Percentiles rank a stretch among this genome's conserved stretches.
Conservation (phyloP, 2,113 vertebrate species). For the Peromyscus maniculatus region DNA sequence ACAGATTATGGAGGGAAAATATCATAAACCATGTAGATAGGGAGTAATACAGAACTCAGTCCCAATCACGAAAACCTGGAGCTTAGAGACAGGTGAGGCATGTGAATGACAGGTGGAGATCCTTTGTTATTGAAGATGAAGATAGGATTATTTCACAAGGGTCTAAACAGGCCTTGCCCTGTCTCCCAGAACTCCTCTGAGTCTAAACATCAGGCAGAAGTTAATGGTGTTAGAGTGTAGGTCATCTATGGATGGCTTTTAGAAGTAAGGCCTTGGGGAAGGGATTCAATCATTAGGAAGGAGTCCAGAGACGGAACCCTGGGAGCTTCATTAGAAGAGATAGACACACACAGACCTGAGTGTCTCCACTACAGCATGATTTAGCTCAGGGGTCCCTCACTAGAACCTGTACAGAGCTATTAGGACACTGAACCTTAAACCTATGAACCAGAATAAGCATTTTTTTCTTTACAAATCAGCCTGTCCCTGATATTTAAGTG, state of each 20-base stretch:
- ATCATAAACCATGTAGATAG: background rate
- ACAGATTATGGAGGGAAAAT: background rate
- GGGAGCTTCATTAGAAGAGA: background rate
- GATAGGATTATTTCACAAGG: background rate
- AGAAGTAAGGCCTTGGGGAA: background rate
- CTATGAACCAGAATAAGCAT: background rate
- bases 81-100: background rate
- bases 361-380: background rate
- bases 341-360: background rate
- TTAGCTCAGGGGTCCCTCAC: background rate
- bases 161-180: background rate
- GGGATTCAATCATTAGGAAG: background rate
- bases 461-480: background rate
- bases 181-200: background rate
- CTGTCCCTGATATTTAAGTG: background rate
- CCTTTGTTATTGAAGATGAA: background rate
- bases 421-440: background rate
- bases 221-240: background rate
- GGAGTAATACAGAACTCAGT: background rate
- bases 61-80: background rate
- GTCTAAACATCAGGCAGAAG: background rate
- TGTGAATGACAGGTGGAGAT: background rate
- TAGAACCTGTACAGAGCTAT: background rate
- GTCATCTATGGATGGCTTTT: background rate
- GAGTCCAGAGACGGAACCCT: background rate